Conservation (phyloP, 23 tunicate species). For the Halocynthia aurantium region DNA sequence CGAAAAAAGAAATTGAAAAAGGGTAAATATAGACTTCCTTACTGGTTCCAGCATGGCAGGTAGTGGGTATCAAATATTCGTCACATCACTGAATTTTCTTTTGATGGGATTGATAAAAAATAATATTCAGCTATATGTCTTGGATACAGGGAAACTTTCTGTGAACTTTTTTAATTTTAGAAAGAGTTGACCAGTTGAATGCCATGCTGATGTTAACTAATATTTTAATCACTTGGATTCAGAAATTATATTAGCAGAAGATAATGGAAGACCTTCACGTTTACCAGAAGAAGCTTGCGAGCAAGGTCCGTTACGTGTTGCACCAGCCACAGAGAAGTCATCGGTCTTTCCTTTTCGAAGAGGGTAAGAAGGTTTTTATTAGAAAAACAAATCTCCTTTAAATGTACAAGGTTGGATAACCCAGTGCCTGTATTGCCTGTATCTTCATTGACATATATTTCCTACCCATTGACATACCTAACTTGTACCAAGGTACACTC, state of each 20-base stretch:
- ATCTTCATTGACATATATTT: no score
- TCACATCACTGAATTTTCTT: no score
- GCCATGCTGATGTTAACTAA: neutral
- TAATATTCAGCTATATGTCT: no score
- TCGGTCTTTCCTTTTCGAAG: conserved; percentile 4
- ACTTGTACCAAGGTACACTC: no score
- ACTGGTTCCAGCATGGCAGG: neutral
- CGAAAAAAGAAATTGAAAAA: conserved; percentile 20
- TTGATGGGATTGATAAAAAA: no score
- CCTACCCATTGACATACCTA: no score
- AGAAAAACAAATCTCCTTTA: neutral
- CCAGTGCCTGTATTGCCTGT: no score
- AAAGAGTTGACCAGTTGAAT: neutral
- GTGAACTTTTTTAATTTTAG: no score
- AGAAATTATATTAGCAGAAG: neutral
- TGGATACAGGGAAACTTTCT: no score
- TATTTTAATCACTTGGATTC: neutral
- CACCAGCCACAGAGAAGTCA: neutral
- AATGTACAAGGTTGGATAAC: no score
- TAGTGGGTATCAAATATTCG: neutral
- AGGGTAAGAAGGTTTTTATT: neutral
- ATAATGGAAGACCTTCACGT: conserved; percentile 12
- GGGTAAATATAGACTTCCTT: neutral
- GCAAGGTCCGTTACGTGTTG: conserved; percentile 16
- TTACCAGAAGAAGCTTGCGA: neutral